Evolutionary conservation across 1,140 invertebrate genomes (phyloP).

Genomic region (Anagrus nilaparvatae): DNA sequence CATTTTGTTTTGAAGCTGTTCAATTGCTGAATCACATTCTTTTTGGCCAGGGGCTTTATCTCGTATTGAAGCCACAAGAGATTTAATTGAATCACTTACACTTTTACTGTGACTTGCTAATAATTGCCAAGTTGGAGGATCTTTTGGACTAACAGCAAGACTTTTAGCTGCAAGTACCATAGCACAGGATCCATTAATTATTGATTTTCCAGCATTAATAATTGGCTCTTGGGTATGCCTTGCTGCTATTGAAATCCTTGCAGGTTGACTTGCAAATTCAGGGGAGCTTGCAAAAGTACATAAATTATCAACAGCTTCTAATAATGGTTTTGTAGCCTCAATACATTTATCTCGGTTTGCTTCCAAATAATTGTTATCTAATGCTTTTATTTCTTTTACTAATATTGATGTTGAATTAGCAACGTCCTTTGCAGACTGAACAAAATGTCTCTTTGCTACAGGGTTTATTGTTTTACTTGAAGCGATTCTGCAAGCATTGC

Average conservation of each 20-base stretch:
- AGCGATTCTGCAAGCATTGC: constrained; percentile 87
- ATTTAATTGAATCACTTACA: constrained; percentile 94
- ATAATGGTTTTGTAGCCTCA: constrained; percentile 71
- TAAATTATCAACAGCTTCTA: constrained; percentile 87
- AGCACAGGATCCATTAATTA: constrained; percentile 74
- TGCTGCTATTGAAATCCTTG: constrained; percentile 75
- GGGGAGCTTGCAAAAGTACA: constrained; percentile 84
- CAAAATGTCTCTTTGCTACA: constrained; percentile 91
- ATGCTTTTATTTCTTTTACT: constrained; percentile 89
- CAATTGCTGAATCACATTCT: constrained; percentile 81
- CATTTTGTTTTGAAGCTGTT: constrained; percentile 64
- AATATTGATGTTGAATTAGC: constrained; percentile 91
- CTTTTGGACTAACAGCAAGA: constrained; percentile 77
- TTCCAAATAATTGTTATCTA: constrained; percentile 76
- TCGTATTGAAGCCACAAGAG: constrained; percentile 81
- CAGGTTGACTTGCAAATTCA: constrained; percentile 86
- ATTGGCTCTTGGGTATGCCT: constrained; percentile 78
- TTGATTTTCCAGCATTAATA: constrained; percentile 66
- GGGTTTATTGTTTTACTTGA: constrained; percentile 88
- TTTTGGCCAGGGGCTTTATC: constrained; percentile 92
- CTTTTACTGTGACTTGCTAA: constrained; percentile 88
- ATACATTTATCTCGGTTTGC: constrained; percentile 66
- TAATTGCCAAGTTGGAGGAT: constrained; percentile 87
- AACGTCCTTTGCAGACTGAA: constrained; percentile 94
- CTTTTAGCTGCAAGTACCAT: constrained; percentile 88